Conservation (phyloP, 2,797 vertebrate species). For the Xenentodon cancila region DNA sequence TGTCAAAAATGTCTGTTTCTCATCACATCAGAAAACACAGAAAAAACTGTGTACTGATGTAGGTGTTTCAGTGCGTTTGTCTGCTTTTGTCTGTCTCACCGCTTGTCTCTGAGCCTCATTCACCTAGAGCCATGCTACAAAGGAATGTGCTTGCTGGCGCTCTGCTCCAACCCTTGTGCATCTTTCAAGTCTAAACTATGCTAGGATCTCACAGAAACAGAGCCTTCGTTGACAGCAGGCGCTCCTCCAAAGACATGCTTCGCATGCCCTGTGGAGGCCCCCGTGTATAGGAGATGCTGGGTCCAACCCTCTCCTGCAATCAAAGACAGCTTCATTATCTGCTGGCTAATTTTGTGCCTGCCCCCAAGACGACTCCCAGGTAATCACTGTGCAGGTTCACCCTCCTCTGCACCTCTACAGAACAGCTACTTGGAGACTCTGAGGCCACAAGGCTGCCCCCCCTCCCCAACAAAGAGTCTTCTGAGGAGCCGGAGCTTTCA, state of each 20-base stretch:
- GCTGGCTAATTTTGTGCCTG: slow-evolving; percentile 82
- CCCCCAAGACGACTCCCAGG: slow-evolving; percentile 81
- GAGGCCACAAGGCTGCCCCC: slow-evolving; percentile 73
- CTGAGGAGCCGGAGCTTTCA: slow-evolving; percentile 70
- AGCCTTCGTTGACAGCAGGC: slow-evolving; percentile 73
- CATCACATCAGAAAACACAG: neutral
- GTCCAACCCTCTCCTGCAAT: slow-evolving; percentile 60
- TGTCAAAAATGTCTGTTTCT: no score
- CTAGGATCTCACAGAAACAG: slow-evolving; percentile 68
- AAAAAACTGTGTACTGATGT: neutral
- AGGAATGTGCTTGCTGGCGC: slow-evolving; percentile 62
- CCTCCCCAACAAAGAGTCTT: slow-evolving; percentile 81
- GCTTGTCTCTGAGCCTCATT: slow-evolving; percentile 48
- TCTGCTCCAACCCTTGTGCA: slow-evolving; percentile 56
- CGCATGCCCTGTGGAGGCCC: slow-evolving; percentile 70
- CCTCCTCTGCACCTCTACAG: slow-evolving; percentile 59
- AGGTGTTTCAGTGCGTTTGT: slow-evolving; percentile 9
- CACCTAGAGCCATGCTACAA: slow-evolving; percentile 52
- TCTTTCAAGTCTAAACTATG: slow-evolving; percentile 73
- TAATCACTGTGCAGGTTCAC: slow-evolving; percentile 79
- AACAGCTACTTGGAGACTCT: slow-evolving; percentile 70
- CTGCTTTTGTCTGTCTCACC: slow-evolving; percentile 16
- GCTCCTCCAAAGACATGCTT: slow-evolving; percentile 78
- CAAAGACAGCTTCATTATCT: slow-evolving; percentile 88
- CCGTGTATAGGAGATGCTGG: slow-evolving; percentile 61